phyloP scores from a whole-genome alignment of 2,113 vertebrate species.

The Spheniscus mendiculus region DNA sequence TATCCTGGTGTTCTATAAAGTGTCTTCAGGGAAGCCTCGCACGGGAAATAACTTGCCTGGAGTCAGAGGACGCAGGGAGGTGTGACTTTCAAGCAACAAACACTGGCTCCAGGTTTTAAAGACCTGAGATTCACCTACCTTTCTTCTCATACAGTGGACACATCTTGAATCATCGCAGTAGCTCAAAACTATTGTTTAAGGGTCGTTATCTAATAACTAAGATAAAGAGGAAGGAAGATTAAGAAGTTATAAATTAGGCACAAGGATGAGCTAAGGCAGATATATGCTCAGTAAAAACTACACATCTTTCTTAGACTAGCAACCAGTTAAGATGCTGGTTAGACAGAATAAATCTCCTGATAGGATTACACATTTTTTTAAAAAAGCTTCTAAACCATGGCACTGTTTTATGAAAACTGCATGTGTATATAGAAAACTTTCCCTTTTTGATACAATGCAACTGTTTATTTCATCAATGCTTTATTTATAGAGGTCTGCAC shows the following conservation, averaged over 20 bases:
- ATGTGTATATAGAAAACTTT: not conserved
- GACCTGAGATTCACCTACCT: not conserved
- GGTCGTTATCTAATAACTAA: not conserved
- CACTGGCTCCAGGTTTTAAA: not conserved
- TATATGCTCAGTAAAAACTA: not conserved
- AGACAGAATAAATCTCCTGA: not conserved
- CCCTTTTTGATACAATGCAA: slow-evolving; percentile 28
- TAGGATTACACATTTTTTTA: not conserved
- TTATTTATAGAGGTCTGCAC: slow-evolving; percentile 57
- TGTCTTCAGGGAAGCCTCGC: not conserved
- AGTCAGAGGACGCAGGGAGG: not conserved
- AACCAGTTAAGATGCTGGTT: not conserved
- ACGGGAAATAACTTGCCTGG: not conserved
- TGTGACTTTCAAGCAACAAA: not conserved
- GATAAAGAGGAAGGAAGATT: not conserved
- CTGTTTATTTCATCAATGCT: slow-evolving; percentile 63
- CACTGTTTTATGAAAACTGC: slow-evolving; percentile 14
- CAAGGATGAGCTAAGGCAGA: not conserved
- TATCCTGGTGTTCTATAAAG: not conserved
- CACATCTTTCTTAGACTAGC: not conserved
- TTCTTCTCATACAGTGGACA: not conserved
- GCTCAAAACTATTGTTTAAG: not conserved
- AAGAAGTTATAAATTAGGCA: not conserved
- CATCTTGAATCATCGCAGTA: not conserved
- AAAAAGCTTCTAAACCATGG: not conserved